Conservation (phyloP, 2,797 vertebrate species). For the Pseudochaenichthys georgianus region DNA sequence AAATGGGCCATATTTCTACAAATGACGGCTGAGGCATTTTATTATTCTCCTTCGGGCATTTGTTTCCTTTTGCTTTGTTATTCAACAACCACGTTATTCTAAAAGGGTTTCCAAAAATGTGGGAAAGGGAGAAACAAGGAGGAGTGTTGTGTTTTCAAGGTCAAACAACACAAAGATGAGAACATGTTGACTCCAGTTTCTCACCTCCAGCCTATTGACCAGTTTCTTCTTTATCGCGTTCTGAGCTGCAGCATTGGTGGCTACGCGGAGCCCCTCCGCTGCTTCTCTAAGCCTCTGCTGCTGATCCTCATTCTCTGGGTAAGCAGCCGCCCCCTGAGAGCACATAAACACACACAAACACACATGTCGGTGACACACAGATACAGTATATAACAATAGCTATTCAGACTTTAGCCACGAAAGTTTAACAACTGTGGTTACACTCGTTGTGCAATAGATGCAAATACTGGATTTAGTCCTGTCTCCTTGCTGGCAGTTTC, state of each 20-base stretch:
- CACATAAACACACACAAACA: slow-evolving; percentile 22
- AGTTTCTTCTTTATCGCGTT: slow-evolving; percentile 99
- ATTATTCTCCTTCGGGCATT: slow-evolving; percentile 21
- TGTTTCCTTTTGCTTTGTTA: background rate
- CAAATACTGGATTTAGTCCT: slow-evolving; percentile 62
- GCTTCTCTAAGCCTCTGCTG: slow-evolving; percentile 97
- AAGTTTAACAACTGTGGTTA: slow-evolving; percentile 37
- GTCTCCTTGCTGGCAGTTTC: slow-evolving; percentile 77
- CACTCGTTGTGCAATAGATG: slow-evolving; percentile 49
- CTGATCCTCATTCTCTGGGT: slow-evolving; percentile 98
- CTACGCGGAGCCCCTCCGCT: slow-evolving; percentile 95
- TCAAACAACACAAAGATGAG: slow-evolving; percentile 19
- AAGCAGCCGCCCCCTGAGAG: slow-evolving; percentile 95
- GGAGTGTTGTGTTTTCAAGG: slow-evolving; percentile 16
- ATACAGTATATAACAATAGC: slow-evolving; percentile 25
- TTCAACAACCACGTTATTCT: slow-evolving; percentile 9
- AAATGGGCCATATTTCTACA: slow-evolving; percentile 44
- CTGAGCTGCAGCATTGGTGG: slow-evolving; percentile 97
- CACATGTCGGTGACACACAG: background rate
- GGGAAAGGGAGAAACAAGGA: background rate
- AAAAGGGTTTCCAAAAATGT: background rate
- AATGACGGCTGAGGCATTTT: slow-evolving; percentile 18
- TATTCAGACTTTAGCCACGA: slow-evolving; percentile 24
- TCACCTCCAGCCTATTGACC: slow-evolving; percentile 96
- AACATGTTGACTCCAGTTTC: slow-evolving; percentile 29